Conservation (phyloP, 2,113 vertebrate genomes). For the Pangasianodon gigas region DNA sequence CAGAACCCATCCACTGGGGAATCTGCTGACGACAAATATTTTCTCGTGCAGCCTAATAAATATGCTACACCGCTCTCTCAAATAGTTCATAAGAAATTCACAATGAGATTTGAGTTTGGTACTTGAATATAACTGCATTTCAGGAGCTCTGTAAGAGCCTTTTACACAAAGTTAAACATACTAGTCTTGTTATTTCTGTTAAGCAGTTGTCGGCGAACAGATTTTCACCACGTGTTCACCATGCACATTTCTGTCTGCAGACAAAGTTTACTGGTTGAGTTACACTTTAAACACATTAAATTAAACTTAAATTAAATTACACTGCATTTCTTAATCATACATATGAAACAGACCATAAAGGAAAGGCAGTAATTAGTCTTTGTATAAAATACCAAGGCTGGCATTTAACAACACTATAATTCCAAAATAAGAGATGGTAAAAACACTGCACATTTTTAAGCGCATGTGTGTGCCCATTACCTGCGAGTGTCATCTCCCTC, state of each 20-base stretch:
- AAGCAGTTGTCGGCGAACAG: background rate
- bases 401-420: background rate
- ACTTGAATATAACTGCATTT: background rate
- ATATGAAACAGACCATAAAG: background rate
- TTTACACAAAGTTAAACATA: background rate
- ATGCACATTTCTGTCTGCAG: background rate
- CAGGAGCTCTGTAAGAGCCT: background rate
- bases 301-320: background rate
- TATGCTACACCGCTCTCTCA: background rate
- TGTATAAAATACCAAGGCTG: background rate
- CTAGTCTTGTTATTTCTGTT: background rate
- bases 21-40: background rate
- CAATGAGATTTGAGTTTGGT: background rate
- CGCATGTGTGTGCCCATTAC: conserved; percentile 50
- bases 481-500: conserved; percentile 83
- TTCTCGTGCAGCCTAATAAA: background rate
- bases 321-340: background rate
- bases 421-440: background rate
- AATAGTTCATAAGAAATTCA: background rate
- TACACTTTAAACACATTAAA: background rate
- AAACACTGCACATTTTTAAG: background rate
- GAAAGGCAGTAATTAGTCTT: background rate
- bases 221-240: background rate
- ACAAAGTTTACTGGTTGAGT: background rate
- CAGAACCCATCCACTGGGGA: background rate